These are phyloP conservation scores for Polyploca ridens DNA, from an alignment of 2,888 invertebrate species.

Conservation along the genomic window DNA sequence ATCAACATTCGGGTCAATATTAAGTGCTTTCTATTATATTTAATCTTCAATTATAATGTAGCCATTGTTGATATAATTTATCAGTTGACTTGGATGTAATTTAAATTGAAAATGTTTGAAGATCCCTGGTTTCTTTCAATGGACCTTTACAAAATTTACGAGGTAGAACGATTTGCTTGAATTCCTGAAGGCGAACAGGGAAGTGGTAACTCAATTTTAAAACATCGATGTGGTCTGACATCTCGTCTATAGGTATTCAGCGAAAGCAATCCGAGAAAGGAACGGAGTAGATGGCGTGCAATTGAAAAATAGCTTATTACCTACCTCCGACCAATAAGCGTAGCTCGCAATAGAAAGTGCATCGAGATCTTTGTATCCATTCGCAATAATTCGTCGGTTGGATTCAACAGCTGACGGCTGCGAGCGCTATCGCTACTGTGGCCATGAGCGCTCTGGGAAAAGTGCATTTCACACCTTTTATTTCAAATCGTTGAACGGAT, in stretches of 20 bases:
- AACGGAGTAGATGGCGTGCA: slow-evolving; percentile 42
- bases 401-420: slow-evolving; percentile 47
- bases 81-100: not conserved
- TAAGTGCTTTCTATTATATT: not conserved
- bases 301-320: slow-evolving; percentile 66
- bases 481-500: slow-evolving; percentile 9
- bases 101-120: not conserved
- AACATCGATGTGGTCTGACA: slow-evolving; percentile 16
- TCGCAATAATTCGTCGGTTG: slow-evolving; percentile 58
- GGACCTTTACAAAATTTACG: not conserved
- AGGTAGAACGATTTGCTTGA: slow-evolving; percentile 21
- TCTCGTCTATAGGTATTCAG: slow-evolving; percentile 6
- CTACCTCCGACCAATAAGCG: slow-evolving; percentile 53
- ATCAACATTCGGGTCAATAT: slow-evolving; percentile 4
- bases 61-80: not conserved
- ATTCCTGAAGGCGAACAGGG: slow-evolving; percentile 23
- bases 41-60: not conserved
- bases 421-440: slow-evolving; percentile 39
- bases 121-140: not conserved
- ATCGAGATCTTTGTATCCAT: slow-evolving; percentile 58
- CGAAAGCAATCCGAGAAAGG: slow-evolving; percentile 48
- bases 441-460: slow-evolving; percentile 31
- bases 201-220: slow-evolving; percentile 30
- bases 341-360: slow-evolving; percentile 56
- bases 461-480: slow-evolving; percentile 4